A percentile compares a stretch with the other conserved stretches of the same genome.
phyloP scores from a whole-genome alignment of 2,113 vertebrate genomes.

The Oceanites oceanicus region DNA sequence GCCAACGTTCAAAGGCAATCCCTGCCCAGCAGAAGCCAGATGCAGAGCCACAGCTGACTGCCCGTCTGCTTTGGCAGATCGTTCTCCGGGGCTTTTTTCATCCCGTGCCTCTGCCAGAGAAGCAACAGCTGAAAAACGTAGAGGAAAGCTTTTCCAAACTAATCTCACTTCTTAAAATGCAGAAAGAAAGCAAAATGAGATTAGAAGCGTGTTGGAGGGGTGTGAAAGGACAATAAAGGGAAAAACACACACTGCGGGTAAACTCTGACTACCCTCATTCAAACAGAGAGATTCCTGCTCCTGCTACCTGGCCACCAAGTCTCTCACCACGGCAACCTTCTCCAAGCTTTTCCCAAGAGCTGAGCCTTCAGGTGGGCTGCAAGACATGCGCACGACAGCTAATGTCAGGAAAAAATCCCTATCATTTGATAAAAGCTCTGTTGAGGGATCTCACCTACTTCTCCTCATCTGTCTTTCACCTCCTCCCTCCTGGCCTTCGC shows the following conservation, averaged over 20 bases:
- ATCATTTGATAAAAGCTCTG: background rate
- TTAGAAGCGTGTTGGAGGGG: background rate
- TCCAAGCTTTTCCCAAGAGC: background rate
- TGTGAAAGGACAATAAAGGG: background rate
- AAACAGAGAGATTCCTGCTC: background rate
- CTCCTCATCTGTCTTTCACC: background rate
- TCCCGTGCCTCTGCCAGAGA: background rate
- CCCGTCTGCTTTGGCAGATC: background rate
- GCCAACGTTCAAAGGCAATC: fast-evolving
- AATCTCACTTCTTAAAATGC: background rate
- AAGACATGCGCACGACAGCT: fast-evolving
- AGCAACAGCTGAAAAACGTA: background rate
- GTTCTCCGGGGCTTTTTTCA: background rate
- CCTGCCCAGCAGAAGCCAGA: background rate
- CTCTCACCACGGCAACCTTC: background rate
- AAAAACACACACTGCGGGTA: background rate
- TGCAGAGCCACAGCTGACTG: background rate
- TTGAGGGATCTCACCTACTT: background rate
- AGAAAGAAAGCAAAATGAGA: background rate
- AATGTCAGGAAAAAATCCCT: fast-evolving
- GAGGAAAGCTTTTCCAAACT: background rate
- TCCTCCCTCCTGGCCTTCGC: background rate
- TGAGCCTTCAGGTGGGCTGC: background rate
- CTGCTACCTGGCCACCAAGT: background rate
- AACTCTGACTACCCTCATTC: background rate